phyloP scores from a whole-genome alignment of 2,797 vertebrate genomes.

The Coendou prehensilis region DNA sequence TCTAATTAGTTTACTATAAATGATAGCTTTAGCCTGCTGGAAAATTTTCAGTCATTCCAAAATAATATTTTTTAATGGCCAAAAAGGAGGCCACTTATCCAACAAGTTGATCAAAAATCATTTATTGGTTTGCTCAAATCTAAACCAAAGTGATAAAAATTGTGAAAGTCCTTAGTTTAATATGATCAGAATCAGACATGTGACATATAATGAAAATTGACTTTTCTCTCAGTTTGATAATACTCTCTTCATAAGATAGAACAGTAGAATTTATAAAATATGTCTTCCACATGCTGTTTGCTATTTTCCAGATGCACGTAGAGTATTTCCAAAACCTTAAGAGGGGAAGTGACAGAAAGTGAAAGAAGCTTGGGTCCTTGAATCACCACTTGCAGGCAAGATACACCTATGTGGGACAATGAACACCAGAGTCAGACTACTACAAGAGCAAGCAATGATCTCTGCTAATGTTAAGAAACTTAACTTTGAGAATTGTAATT shows the following conservation, averaged over 20 bases:
- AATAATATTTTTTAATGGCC: constrained; percentile 10
- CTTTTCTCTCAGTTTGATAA: constrained; percentile 26
- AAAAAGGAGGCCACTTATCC: not conserved
- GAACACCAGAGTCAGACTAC: not conserved
- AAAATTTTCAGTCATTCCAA: not conserved
- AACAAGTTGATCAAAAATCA: not conserved
- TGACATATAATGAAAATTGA: constrained; percentile 47
- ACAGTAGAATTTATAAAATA: not conserved
- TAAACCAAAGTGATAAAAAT: constrained; percentile 59
- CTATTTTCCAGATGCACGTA: not conserved
- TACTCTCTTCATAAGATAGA: constrained; percentile 20
- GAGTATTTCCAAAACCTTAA: not conserved
- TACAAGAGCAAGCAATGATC: not conserved
- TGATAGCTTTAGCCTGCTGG: not conserved
- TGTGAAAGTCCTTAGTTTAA: constrained; percentile 49
- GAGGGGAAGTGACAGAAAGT: not conserved
- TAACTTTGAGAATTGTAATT: not conserved
- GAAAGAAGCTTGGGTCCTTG: not conserved
- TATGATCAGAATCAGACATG: constrained; percentile 56
- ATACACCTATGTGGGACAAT: not conserved
- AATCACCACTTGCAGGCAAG: not conserved
- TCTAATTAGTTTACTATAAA: constrained; percentile 13
- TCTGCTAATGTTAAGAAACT: not conserved
- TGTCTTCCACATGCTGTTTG: not conserved
- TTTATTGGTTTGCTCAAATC: not conserved